Conservation (phyloP, 1,140 invertebrate species). For the Megathymus violae region DNA sequence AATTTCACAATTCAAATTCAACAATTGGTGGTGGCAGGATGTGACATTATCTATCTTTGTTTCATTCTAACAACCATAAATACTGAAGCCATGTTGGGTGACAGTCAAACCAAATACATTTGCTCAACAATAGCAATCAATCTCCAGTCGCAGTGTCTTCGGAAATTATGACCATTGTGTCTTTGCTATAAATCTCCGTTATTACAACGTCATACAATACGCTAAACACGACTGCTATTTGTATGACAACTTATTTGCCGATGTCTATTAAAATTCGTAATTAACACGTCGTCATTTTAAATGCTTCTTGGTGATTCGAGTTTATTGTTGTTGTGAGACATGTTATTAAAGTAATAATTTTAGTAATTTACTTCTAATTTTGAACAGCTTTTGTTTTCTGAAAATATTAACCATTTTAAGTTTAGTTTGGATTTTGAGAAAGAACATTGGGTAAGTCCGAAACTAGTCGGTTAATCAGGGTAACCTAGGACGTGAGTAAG, state of each 20-base stretch:
- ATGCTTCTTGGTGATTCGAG: too few species aligned
- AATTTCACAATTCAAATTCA: too few species aligned
- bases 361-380: too few species aligned
- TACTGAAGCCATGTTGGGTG: slow-evolving; percentile 6
- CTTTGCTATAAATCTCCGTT: slow-evolving; percentile 29
- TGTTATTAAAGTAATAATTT: not conserved
- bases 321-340: too few species aligned
- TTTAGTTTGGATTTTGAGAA: too few species aligned
- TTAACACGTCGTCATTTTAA: not conserved
- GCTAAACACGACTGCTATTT: slow-evolving; percentile 20
- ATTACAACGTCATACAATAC: slow-evolving; percentile 19
- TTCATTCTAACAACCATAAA: not conserved
- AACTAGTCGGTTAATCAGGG: too few species aligned
- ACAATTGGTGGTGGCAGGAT: too few species aligned
- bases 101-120: slow-evolving; percentile 29
- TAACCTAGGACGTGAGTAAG: too few species aligned
- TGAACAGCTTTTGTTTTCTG: too few species aligned
- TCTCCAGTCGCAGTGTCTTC: slow-evolving; percentile 22
- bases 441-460: too few species aligned
- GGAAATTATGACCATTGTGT: slow-evolving; percentile 27
- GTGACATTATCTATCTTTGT: too few species aligned
- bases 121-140: slow-evolving; percentile 27
- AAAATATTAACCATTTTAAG: too few species aligned
- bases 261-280: slow-evolving; percentile 4
- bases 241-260: slow-evolving; percentile 16